Evolutionary conservation across 2,113 vertebrate species (phyloP).

Genomic region (Callipepla californica): DNA sequence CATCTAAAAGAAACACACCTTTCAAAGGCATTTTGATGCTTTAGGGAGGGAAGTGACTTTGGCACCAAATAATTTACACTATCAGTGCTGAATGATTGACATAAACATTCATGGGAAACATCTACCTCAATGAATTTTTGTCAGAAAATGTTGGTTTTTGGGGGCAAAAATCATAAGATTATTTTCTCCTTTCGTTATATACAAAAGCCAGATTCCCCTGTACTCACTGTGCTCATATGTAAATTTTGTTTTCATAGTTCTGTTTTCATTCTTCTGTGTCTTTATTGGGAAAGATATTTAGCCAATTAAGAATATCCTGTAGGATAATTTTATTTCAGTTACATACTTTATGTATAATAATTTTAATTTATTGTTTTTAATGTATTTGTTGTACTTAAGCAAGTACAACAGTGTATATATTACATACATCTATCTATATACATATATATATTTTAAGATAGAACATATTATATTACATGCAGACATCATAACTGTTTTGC

Average conservation of each 20-base stretch:
- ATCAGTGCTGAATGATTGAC: neutral
- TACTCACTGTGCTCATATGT: neutral
- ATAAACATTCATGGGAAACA: neutral
- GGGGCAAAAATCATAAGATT: accelerated
- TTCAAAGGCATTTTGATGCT: neutral
- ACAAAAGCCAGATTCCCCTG: neutral
- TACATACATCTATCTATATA: neutral
- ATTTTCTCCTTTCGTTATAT: neutral
- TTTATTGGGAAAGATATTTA: neutral
- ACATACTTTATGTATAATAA: neutral
- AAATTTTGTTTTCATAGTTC: neutral
- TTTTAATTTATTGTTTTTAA: neutral
- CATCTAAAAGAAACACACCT: neutral
- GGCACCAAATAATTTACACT: neutral
- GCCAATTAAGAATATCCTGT: neutral
- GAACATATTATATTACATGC: neutral
- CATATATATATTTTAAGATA: neutral
- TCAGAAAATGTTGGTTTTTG: neutral
- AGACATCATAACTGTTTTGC: neutral
- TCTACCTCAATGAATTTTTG: neutral
- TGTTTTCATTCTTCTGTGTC: neutral
- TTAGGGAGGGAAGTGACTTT: neutral
- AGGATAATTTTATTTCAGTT: neutral
- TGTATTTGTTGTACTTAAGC: neutral
- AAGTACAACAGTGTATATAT: neutral